Evolutionary conservation across 2,888 invertebrate genomes (phyloP).

Genomic region (Anodontia alba): DNA sequence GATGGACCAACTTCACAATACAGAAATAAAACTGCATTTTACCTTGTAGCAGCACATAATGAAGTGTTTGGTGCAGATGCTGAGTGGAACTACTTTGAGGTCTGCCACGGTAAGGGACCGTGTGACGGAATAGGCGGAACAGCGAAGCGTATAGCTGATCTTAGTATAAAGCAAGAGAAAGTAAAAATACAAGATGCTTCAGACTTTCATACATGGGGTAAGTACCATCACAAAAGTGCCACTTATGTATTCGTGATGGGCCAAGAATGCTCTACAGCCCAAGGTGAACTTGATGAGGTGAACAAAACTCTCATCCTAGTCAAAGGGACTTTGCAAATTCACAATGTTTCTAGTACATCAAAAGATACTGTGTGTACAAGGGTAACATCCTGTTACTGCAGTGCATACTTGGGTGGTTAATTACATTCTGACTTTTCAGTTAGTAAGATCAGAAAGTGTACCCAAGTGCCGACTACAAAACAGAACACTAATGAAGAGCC

Average conservation of each 20-base stretch:
- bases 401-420: too few relatives aligned
- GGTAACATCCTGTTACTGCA: not conserved
- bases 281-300: not conserved
- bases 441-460: too few relatives aligned
- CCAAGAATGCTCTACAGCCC: not conserved
- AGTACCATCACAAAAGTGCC: not conserved
- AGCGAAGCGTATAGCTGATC: slow-evolving; percentile 50
- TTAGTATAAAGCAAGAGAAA: slow-evolving; percentile 33
- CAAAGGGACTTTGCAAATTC: not conserved
- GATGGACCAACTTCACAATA: slow-evolving; percentile 58
- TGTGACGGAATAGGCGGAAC: slow-evolving; percentile 57
- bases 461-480: too few relatives aligned
- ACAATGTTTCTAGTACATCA: not conserved
- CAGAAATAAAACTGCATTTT: slow-evolving; percentile 53
- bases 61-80: slow-evolving; percentile 27
- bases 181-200: slow-evolving; percentile 23
- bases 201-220: slow-evolving; percentile 26
- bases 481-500: too few relatives aligned
- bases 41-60: slow-evolving; percentile 42
- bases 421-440: too few relatives aligned
- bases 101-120: slow-evolving; percentile 57
- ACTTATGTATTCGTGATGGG: not conserved
- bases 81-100: slow-evolving; percentile 60
- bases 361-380: not conserved
- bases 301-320: not conserved